Percentiles rank a stretch among this genome's conserved stretches.
phyloP scores from a whole-genome alignment of 2,113 vertebrate species.

The Trinectes maculatus region DNA sequence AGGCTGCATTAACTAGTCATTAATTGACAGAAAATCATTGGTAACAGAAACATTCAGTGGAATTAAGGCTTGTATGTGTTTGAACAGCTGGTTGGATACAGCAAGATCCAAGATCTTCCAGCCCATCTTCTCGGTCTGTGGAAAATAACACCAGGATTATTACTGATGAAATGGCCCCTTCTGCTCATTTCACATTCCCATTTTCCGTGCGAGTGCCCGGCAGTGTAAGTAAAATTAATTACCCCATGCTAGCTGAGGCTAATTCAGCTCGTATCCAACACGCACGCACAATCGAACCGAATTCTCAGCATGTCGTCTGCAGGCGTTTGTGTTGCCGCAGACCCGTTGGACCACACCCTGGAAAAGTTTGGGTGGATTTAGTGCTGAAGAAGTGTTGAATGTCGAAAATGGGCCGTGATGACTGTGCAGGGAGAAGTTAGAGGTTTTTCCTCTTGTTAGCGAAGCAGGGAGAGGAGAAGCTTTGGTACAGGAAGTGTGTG shows the following conservation, averaged over 20 bases:
- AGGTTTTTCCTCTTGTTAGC: no score
- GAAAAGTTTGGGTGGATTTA: background rate
- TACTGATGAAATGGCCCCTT: background rate
- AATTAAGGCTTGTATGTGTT: no score
- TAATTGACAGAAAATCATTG: background rate
- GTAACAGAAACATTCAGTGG: no score
- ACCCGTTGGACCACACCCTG: background rate
- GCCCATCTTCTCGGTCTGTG: no score
- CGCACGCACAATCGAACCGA: background rate
- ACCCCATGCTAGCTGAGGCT: background rate
- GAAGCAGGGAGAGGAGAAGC: background rate
- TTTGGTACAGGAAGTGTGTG: slow-evolving; percentile 10
- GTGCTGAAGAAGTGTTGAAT: background rate
- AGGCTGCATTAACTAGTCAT: no score
- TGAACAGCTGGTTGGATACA: no score
- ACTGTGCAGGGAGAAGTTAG: no score
- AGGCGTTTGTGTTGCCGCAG: no score
- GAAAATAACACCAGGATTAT: background rate
- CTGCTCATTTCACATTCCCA: background rate
- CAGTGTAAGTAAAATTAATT: background rate
- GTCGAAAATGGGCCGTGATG: background rate
- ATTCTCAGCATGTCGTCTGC: no score
- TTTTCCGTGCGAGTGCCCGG: background rate
- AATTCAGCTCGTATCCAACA: background rate
- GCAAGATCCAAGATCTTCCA: no score